Percentiles rank a stretch among this genome's conserved stretches.
These are phyloP conservation scores for Abrostola tripartita DNA, from an alignment of 2,888 invertebrate species.

Conservation along the genomic window DNA sequence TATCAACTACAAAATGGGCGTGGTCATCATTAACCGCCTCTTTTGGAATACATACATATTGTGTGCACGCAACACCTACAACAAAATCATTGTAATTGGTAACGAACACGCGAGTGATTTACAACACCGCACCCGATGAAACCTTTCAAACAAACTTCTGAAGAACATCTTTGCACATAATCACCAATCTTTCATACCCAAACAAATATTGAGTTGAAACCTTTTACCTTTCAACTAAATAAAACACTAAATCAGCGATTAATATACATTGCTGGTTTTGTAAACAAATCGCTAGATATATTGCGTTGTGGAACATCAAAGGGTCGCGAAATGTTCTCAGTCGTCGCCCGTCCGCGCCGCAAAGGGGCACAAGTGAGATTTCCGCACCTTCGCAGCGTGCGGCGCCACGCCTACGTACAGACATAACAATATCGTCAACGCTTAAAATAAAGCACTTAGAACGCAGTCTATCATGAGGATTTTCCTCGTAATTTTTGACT, in stretches of 20 bases:
- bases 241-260: conserved; percentile 58
- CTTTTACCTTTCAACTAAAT: conserved; percentile 56
- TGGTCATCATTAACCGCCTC: not conserved
- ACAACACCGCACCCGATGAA: conserved; percentile 30
- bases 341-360: conserved; percentile 53
- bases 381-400: conserved; percentile 69
- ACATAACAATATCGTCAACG: conserved; percentile 76
- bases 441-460: conserved; percentile 82
- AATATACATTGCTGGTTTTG: conserved; percentile 59
- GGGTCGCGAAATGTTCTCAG: conserved; percentile 60
- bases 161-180: conserved; percentile 38
- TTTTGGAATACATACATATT: not conserved
- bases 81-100: conserved; percentile 17
- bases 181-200: conserved; percentile 50
- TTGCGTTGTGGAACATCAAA: conserved; percentile 62
- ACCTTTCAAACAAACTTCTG: conserved; percentile 45
- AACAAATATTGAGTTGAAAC: conserved; percentile 47
- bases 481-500: conserved; percentile 42
- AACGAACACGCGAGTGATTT: conserved; percentile 13
- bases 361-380: conserved; percentile 54
- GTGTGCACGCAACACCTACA: not conserved
- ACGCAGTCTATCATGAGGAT: conserved; percentile 70
- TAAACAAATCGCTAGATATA: conserved; percentile 55
- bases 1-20: no score
- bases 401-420: conserved; percentile 72